Base-by-base conservation (phyloP, 1,140 invertebrate genomes). In the Macrosteles quadrilineatus region DNA sequence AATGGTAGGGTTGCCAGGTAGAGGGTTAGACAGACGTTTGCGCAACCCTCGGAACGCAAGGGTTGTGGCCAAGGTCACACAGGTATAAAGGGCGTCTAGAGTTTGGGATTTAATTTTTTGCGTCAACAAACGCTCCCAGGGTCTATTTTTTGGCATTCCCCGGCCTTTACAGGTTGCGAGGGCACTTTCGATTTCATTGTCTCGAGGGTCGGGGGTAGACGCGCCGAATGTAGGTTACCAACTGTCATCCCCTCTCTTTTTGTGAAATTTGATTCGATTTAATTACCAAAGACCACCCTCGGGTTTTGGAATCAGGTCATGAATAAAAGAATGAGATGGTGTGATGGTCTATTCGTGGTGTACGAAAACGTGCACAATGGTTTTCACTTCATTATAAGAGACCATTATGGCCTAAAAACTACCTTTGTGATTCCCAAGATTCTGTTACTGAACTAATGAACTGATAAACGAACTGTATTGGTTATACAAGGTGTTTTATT, bases 1-100 rank as follows among this genome's bases (percentile, higher is more conserved):
- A 66, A 66, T 66, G 63, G 32, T 45, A 66, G 36, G 63, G 63
- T 66, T 45, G 32, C 27, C 63, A 66, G 63, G 63, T 66, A 66
- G 59, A 57, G 29, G 11, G 19, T 4, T 27, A 2, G 53, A 6
- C 63, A 43, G 55, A 59, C 55, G 40, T 27, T 66, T 66, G 63
- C 63, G 63, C 63, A 66, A 66, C 63, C 40, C 23, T 31, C 21
- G 53, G 14, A 36, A 59, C 55, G 55, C 55, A 66, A 66, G 63
- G 63, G 63, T 66, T 66, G 63, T 53, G 3, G 47, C 47, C 47
- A 53, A 53, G 47, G 47, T 19, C 53, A 4, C 55, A 59, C 55
- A 59, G 55, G 55, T 59, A 59, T 4, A n/a, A 29, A 14, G 21
- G n/a, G 3, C 47, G 47, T 50, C 47, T 50, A 17, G 6, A 14